Evolutionary conservation across 2,888 invertebrate species (phyloP), one percentile per base, ranked within the genome.

Genomic region (Drosophila hamatofila): DNA sequence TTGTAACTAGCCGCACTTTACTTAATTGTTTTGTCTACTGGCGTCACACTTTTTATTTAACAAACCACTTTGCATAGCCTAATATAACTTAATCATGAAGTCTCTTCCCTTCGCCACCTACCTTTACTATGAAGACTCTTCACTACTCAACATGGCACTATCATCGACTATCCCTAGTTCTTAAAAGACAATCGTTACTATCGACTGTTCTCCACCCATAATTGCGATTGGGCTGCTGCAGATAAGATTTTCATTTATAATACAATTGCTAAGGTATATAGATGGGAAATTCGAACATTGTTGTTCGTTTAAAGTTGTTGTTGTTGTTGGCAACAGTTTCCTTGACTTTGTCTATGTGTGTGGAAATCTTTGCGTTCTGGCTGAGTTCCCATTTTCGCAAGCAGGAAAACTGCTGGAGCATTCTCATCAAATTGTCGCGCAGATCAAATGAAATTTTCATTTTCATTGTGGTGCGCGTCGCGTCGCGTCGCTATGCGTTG

Each of bases 361-460:
- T 52, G 35, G 8, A 30, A 66, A 58, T 54, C 27, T 14, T 18
- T 55, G 12, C 0, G 16, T 21, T 27, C 30, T 25, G 11, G 41
- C 16, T 11, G 23, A 25, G 57, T 4, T 42, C 25, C 16, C 51
- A 23, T 3, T 27, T 16, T 46, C 14, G 30, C 25, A 23, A 23
- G 3, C n/a, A 1, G 35, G 11, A 25, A 25, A 54, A 42, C 58
- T 18, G 35, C 21, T 42, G 46, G 35, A 65, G 60, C 75, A 67
- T 44, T 72, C 73, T 74, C 85, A 85, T 83, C 85, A 88, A 80
- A 72, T 72, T 70, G 73, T 73, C 88, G 80, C 76, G 74, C 80
- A 88, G 86, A 89, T 91, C 89, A 91, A 91, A 91, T 91, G 88
- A 90, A 91, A 91, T 77, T 90, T 89, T 89, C 88, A 90, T 52